Evolutionary conservation across 2,797 vertebrate species (phyloP).

Genomic region (Notoglanidium macrostoma): DNA sequence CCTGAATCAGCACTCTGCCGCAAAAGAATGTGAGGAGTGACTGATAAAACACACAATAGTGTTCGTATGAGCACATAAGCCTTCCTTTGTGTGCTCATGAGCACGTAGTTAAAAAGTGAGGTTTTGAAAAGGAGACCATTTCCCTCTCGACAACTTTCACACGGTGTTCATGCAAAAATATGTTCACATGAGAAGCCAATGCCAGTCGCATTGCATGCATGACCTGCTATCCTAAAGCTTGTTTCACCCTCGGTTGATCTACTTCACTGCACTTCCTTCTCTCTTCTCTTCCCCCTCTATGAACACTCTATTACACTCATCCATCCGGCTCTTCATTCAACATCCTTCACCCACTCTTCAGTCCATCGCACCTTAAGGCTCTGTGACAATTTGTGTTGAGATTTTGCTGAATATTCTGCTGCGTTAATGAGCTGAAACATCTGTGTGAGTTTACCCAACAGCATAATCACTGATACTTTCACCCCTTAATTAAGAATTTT

Average conservation of each 20-base stretch:
- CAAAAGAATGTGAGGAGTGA: conserved; percentile 34
- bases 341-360: conserved; percentile 37
- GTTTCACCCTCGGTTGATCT: conserved; percentile 72
- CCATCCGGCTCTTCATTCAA: conserved; percentile 40
- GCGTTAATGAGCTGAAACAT: conserved; percentile 53
- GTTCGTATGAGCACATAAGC: conserved; percentile 45
- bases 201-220: conserved; percentile 58
- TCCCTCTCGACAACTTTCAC: neutral
- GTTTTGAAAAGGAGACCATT: conserved; percentile 26
- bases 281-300: neutral
- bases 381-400: neutral
- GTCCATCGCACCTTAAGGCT: conserved; percentile 31
- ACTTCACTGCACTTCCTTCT: conserved; percentile 66
- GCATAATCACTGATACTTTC: conserved; percentile 23
- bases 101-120: neutral
- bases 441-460: conserved; percentile 45
- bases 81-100: conserved; percentile 55
- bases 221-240: conserved; percentile 69
- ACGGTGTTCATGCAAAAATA: neutral
- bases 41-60: neutral
- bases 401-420: conserved; percentile 37
- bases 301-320: conserved; percentile 50
- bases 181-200: neutral
- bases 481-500: neutral
- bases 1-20: conserved; percentile 59